Conservation (phyloP, 2,797 vertebrate species). For the Onychomys arenicola region DNA sequence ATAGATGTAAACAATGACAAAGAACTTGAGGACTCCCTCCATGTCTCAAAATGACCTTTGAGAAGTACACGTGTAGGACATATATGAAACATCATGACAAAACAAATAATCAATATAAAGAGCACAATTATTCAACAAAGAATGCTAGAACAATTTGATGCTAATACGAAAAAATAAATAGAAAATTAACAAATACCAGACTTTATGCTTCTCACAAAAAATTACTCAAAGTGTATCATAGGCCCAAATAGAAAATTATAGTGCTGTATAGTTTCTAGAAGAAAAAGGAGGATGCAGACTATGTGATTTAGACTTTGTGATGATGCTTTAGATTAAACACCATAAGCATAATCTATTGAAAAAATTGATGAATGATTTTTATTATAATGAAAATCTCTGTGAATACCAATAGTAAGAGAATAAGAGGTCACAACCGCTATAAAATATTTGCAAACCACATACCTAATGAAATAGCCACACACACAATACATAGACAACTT, state of each 20-base stretch:
- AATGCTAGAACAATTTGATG: background rate
- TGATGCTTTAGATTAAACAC: background rate
- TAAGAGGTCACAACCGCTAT: background rate
- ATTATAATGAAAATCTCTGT: background rate
- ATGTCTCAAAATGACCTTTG: background rate
- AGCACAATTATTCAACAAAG: background rate
- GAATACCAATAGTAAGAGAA: background rate
- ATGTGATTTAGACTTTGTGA: background rate
- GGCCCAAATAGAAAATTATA: background rate
- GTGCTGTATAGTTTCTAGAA: background rate
- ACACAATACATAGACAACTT: background rate
- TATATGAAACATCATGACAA: background rate
- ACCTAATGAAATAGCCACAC: background rate
- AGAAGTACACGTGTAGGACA: background rate
- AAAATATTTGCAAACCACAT: background rate
- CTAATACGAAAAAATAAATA: background rate
- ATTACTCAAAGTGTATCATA: background rate
- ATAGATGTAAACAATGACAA: background rate
- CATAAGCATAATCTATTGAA: background rate
- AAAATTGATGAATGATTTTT: background rate
- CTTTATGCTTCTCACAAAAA: background rate
- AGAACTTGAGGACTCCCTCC: background rate
- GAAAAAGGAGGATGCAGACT: background rate
- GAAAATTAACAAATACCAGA: background rate
- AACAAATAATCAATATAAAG: background rate